Conservation (phyloP, 2,113 vertebrate genomes). For the Sterrhoptilus dennistouni region DNA sequence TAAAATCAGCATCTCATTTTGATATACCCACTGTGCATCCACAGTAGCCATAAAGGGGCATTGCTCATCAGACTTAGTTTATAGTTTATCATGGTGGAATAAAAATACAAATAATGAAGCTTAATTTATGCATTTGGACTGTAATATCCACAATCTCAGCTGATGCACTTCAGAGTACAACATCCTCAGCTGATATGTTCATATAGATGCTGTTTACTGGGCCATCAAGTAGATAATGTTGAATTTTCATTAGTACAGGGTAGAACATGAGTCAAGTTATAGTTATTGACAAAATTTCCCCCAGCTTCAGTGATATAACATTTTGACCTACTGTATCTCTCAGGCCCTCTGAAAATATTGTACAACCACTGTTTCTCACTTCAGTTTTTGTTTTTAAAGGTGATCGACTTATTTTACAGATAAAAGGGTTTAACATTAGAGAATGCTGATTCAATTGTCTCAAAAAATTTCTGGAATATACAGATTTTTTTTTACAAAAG, state of each 20-base stretch:
- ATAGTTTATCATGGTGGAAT: neutral
- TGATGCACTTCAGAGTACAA: neutral
- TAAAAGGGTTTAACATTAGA: neutral
- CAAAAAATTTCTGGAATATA: neutral
- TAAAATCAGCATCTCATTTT: neutral
- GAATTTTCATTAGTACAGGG: neutral
- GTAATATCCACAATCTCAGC: neutral
- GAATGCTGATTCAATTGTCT: neutral
- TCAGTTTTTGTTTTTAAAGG: neutral
- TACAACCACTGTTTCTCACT: neutral
- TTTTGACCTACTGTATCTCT: neutral
- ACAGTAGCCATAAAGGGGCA: conserved; percentile 6
- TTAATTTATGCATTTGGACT: neutral
- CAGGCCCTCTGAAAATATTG: neutral
- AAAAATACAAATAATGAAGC: neutral
- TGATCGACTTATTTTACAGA: neutral
- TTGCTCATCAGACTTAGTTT: neutral
- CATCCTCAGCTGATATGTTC: neutral
- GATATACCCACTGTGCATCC: neutral
- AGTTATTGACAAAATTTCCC: neutral
- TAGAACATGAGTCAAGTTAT: neutral
- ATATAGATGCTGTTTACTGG: neutral
- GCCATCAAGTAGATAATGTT: neutral
- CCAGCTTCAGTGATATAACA: neutral
- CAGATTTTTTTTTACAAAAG: neutral